A percentile compares a stretch with the other conserved stretches of the same genome.
Conservation (phyloP, 2,113 vertebrate species). For the Corythornis vintsioides region DNA sequence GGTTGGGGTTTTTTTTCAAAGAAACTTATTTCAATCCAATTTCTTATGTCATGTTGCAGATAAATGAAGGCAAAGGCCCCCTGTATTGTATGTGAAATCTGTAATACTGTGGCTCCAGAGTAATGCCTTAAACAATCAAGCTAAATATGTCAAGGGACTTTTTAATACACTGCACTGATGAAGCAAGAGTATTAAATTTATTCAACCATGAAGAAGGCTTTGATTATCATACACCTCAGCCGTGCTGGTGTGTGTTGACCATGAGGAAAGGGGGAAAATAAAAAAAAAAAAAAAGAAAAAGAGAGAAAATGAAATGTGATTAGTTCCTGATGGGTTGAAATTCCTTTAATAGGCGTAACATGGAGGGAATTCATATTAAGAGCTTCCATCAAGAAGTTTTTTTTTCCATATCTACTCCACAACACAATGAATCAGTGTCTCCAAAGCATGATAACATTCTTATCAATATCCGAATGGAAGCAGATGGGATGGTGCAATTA, state of each 20-base stretch:
- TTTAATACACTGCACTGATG: constrained; percentile 73
- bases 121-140: constrained; percentile 74
- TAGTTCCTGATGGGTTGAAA: constrained; percentile 75
- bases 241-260: constrained; percentile 68
- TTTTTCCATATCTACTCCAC: background rate
- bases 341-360: constrained; percentile 64
- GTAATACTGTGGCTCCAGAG: constrained; percentile 42
- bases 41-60: constrained; percentile 61
- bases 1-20: constrained; percentile 8
- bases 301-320: constrained; percentile 77
- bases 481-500: constrained; percentile 24
- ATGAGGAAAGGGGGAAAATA: background rate
- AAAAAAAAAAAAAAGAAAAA: background rate
- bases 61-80: constrained; percentile 44
- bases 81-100: constrained; percentile 57
- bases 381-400: constrained; percentile 21
- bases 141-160: constrained; percentile 74
- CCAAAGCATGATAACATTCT: constrained; percentile 39
- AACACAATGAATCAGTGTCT: constrained; percentile 44
- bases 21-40: constrained; percentile 64
- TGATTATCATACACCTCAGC: constrained; percentile 76
- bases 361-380: constrained; percentile 60
- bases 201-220: constrained; percentile 74
- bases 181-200: constrained; percentile 77
- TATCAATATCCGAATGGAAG: constrained; percentile 49